A percentile compares a stretch with the other conserved stretches of the same genome.
These are phyloP conservation scores for Spatulosminthurus flaviceps DNA, from an alignment of 2,888 invertebrate genomes.

Conservation along the genomic window DNA sequence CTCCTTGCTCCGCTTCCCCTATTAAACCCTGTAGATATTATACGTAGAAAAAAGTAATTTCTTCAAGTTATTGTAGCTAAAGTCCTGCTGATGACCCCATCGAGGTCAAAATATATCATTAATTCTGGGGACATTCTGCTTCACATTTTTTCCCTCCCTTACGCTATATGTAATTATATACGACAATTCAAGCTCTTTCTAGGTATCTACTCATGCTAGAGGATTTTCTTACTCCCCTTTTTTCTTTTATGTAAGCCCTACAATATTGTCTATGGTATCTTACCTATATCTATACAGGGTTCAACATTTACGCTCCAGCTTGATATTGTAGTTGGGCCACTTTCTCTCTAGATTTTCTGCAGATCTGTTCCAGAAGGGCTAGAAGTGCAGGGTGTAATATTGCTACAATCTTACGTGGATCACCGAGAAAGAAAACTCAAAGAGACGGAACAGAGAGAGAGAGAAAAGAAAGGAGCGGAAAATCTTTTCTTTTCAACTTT, in stretches of 20 bases:
- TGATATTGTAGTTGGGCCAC: neutral
- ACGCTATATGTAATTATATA: no score
- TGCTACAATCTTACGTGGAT: conserved; percentile 20
- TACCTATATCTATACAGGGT: no score
- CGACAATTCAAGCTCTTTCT: no score
- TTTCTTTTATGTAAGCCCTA: no score
- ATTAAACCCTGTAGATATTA: neutral
- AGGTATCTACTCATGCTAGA: no score
- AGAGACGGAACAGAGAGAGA: neutral
- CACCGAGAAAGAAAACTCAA: conserved; percentile 16
- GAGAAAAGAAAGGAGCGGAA: conserved; percentile 20
- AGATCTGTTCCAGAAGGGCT: neutral
- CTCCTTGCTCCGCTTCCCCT: no score
- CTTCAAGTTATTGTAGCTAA: conserved; percentile 21
- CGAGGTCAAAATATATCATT: conserved; percentile 52
- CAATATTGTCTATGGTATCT: no score
- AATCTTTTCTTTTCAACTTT: conserved; percentile 35
- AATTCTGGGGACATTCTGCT: conserved; percentile 35
- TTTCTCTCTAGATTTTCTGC: neutral
- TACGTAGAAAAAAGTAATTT: neutral
- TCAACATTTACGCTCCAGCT: no score
- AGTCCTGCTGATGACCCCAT: conserved; percentile 45
- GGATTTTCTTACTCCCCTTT: no score
- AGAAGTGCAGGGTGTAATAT: neutral
- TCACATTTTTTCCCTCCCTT: neutral